Base-by-base conservation (phyloP, 2,113 vertebrate genomes). In the Hydrochoerus hydrochaeris region DNA sequence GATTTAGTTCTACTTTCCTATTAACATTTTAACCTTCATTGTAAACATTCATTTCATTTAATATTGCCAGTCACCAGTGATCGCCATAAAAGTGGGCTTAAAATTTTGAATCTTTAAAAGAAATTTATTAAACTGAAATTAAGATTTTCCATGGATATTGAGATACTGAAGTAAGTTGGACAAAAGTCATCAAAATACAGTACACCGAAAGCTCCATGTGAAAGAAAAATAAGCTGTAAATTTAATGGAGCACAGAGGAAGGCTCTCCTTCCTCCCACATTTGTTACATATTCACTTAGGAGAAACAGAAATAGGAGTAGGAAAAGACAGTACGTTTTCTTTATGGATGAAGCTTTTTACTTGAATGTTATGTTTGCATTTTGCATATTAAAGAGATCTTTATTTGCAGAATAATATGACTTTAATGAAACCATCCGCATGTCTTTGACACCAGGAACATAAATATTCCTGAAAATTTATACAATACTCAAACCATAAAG, bases 391-490 rank as follows among this genome's bases (percentile, higher is more conserved):
- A 83, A 77, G 75, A 57, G 32, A 91, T 78, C 91, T 67, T 93
- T 95, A 80, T 91, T 89, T 93, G 22, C 7, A 86, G 69, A 46
- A 78, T 63, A 52, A 58, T 91, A 52, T 63, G 78, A 90, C 4
- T 83, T 91, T 96, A 96, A 78, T 86, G 60, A n/a, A 95, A 13
- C 20, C 32, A 89, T 73, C 38, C 69, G 75, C 41, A 49, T 65
- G 35, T 91, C 57, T 94, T 41, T 80, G 46, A 46, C 81, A 71
- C 30, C 80, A 71, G 57, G 16, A 86, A 87, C 3, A 58, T 78
- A 89, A 91, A 93, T 95, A 57, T 83, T 95, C 44, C 38, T 85
- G 63, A 86, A 54, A 91, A 83, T 92, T 91, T 93, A 82, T 85
- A 20, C 69, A 86, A 35, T 95, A 78, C 65, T 97, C 54, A 91